Evolutionary conservation across 2,888 invertebrate species (phyloP).

Genomic region (Leptura quadrifasciata): DNA sequence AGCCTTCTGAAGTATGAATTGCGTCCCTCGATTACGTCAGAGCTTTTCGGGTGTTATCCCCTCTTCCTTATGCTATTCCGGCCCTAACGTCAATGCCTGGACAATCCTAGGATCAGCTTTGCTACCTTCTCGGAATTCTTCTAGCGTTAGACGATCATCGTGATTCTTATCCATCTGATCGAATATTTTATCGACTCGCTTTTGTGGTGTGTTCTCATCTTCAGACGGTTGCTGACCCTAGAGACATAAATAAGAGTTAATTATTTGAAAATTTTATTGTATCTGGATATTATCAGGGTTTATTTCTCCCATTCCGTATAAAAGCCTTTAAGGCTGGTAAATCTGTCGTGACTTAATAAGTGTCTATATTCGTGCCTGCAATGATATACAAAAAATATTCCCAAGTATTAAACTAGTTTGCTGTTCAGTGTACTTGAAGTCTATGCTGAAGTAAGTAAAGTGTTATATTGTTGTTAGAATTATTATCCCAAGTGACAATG

Average conservation of each 20-base stretch:
- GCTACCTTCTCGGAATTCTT: conserved; percentile 97
- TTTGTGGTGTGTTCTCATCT: conserved; percentile 94
- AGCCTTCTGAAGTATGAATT: conserved; percentile 23
- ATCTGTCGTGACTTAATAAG: no score
- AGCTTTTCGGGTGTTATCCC: conserved; percentile 68
- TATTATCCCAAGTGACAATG: no score
- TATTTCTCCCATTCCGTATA: no score
- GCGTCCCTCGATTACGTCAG: conserved; percentile 62
- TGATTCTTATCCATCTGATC: conserved; percentile 99
- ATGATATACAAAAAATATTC: no score
- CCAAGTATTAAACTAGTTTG: no score
- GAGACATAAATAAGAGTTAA: conserved; percentile 33
- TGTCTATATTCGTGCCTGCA: no score
- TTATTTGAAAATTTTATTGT: conserved; percentile 35
- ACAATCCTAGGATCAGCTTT: conserved; percentile 99
- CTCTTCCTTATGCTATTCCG: conserved; percentile 77
- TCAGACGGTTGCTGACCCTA: conserved; percentile 93
- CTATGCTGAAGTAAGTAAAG: no score
- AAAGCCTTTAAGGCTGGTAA: no score
- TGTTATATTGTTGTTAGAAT: no score
- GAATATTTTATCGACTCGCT: conserved; percentile 98
- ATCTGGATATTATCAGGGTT: no score
- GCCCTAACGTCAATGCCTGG: conserved; percentile 92
- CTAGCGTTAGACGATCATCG: conserved; percentile 95
- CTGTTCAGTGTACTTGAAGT: no score